Percentiles rank a stretch among this genome's conserved stretches.
These are phyloP conservation scores for Archegozetes longisetosus DNA, from an alignment of 1,140 invertebrate species.

Conservation along the genomic window DNA sequence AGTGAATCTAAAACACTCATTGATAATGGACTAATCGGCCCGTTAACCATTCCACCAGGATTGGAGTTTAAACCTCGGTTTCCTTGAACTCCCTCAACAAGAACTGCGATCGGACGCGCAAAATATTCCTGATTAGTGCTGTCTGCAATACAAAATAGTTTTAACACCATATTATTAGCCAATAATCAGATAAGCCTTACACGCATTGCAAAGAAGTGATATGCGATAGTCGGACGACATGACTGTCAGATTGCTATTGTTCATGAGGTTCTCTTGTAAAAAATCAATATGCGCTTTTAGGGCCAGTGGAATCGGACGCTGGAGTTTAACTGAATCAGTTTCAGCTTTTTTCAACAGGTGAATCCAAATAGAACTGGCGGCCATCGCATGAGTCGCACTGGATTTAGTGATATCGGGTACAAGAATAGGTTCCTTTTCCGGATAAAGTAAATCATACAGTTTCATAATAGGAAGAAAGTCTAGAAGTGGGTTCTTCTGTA, in stretches of 20 bases:
- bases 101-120: constrained; percentile 59
- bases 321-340: constrained; percentile 51
- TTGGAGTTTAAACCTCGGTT: constrained; percentile 32
- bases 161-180: neutral
- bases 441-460: constrained; percentile 78
- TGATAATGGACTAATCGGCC: constrained; percentile 51
- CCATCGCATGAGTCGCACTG: constrained; percentile 75
- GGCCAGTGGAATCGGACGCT: constrained; percentile 58
- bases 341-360: constrained; percentile 86
- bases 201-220: constrained; percentile 82
- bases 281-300: constrained; percentile 51
- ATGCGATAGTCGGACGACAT: constrained; percentile 64
- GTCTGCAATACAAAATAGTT: constrained; percentile 24
- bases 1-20: constrained; percentile 87
- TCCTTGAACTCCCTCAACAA: constrained; percentile 74
- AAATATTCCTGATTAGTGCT: constrained; percentile 36
- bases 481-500: constrained; percentile 70
- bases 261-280: constrained; percentile 45
- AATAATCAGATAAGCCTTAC: constrained; percentile 30
- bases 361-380: constrained; percentile 89
- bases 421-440: constrained; percentile 70
- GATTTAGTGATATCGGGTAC: constrained; percentile 70
- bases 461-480: constrained; percentile 81
- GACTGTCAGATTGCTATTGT: constrained; percentile 23
- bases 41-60: constrained; percentile 43